These are phyloP conservation scores for Gymnothorax javanicus DNA, from an alignment of 2,797 vertebrate genomes.

Conservation along the genomic window DNA sequence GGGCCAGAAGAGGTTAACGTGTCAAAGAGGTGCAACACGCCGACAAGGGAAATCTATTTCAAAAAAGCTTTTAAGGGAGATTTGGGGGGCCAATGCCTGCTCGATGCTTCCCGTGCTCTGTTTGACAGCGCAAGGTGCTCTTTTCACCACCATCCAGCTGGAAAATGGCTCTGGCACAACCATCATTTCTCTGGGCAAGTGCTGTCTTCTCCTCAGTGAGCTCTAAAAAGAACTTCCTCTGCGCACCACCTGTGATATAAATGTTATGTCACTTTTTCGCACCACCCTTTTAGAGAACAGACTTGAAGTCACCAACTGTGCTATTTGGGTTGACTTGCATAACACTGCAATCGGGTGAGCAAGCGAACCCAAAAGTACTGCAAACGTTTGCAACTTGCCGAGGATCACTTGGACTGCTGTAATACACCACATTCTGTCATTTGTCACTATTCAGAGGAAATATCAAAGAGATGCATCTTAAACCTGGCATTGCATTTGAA, in stretches of 20 bases:
- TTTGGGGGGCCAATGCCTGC: conserved; percentile 43
- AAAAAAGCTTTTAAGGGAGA: conserved; percentile 55
- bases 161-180: conserved; percentile 47
- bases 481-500: background rate
- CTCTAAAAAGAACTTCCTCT: conserved; percentile 33
- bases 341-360: background rate
- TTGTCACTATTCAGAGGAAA: conserved; percentile 28
- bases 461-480: background rate
- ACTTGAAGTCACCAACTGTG: conserved; percentile 14
- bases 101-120: conserved; percentile 37
- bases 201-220: conserved; percentile 35
- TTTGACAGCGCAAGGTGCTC: conserved; percentile 50
- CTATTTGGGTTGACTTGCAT: conserved; percentile 24
- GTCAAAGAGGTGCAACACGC: conserved; percentile 37
- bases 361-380: background rate
- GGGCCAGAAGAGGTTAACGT: conserved; percentile 45
- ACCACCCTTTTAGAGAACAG: conserved; percentile 17
- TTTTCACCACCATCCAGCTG: conserved; percentile 48
- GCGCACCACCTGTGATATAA: conserved; percentile 24
- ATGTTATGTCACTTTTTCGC: conserved; percentile 24
- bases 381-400: too few relatives aligned
- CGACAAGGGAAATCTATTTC: conserved; percentile 54
- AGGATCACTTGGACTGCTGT: conserved; percentile 8
- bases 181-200: conserved; percentile 35
- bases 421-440: background rate